Evolutionary conservation across 1,140 invertebrate genomes (phyloP).

Genomic region (Drosophila prosaltans): DNA sequence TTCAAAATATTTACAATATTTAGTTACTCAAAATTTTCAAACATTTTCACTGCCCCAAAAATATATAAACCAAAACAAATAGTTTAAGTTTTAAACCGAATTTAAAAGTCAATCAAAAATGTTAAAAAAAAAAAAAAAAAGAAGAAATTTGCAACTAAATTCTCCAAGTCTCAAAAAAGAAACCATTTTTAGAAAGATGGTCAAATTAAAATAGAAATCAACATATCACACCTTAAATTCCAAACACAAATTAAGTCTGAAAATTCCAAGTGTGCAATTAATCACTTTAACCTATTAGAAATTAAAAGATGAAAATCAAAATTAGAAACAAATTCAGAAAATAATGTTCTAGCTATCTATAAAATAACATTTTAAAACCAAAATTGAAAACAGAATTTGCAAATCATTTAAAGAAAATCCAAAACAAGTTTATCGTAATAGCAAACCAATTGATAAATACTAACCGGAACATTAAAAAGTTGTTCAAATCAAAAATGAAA

Average conservation of each 20-base stretch:
- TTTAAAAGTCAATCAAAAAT: too few species aligned
- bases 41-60: too few species aligned
- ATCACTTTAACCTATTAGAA: conserved; percentile 1
- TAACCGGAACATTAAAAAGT: too few species aligned
- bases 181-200: background rate
- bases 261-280: background rate
- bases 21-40: too few species aligned
- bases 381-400: background rate
- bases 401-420: background rate
- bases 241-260: background rate
- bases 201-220: background rate
- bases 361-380: background rate
- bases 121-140: background rate
- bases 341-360: background rate
- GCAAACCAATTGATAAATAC: too few species aligned
- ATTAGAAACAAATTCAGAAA: background rate
- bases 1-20: too few species aligned
- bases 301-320: background rate
- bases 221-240: background rate
- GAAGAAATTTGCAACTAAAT: background rate
- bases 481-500: too few species aligned
- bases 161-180: background rate
- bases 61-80: too few species aligned
- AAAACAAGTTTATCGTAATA: too few species aligned
- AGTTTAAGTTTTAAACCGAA: too few species aligned